A percentile compares a stretch with the other conserved stretches of the same genome.
These are phyloP conservation scores for Pangasius sanitwongsei DNA, from an alignment of 2,797 vertebrate genomes.

Conservation along the genomic window DNA sequence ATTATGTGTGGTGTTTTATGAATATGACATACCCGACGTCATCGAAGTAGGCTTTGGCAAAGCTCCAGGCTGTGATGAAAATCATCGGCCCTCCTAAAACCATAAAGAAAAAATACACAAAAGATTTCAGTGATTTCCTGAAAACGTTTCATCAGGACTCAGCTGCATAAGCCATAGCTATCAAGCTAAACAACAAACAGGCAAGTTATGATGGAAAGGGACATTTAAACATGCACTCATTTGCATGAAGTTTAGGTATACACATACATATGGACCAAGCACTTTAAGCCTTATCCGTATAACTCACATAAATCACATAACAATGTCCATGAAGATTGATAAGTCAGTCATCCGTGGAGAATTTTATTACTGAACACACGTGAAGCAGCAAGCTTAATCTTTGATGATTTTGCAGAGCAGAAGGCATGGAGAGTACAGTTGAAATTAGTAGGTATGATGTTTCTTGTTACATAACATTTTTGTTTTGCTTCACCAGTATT, in stretches of 20 bases:
- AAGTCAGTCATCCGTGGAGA: neutral
- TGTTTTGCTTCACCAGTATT: neutral
- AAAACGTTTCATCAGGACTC: neutral
- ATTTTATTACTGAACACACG: neutral
- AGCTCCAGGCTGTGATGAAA: conserved; percentile 89
- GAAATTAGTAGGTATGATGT: neutral
- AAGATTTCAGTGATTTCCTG: neutral
- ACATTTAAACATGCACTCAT: neutral
- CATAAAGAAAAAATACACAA: conserved; percentile 23
- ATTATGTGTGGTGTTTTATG: neutral
- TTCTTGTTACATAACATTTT: neutral
- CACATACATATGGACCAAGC: neutral
- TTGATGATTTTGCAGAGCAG: neutral
- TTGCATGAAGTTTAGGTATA: neutral
- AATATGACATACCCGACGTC: conserved; percentile 74
- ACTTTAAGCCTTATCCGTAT: neutral
- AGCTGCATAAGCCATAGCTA: neutral
- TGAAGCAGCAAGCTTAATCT: neutral
- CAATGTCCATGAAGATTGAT: neutral
- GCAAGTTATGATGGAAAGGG: neutral
- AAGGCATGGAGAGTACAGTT: neutral
- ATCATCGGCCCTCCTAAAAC: conserved; percentile 83
- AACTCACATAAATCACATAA: neutral
- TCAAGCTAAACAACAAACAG: neutral
- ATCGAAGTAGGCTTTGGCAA: conserved; percentile 81